A percentile compares a stretch with the other conserved stretches of the same genome.
These are phyloP conservation scores for Molorchus minor DNA, from an alignment of 2,888 invertebrate genomes.

Conservation along the genomic window DNA sequence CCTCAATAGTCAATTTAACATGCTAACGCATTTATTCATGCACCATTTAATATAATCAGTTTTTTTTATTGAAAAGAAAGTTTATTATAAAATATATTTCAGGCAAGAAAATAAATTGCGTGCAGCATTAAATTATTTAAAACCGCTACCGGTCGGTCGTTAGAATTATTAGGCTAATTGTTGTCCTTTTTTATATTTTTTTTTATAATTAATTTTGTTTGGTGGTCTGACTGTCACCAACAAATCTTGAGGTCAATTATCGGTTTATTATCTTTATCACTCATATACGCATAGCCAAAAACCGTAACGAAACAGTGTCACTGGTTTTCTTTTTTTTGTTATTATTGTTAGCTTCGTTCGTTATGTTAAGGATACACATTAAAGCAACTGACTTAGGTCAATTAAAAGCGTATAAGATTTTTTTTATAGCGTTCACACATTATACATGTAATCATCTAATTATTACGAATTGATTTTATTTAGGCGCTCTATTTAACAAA, in stretches of 20 bases:
- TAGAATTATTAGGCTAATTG: conserved; percentile 4
- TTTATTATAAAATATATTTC: conserved; percentile 13
- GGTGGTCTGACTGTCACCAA: background rate
- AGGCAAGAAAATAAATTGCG: conserved; percentile 11
- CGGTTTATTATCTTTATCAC: too few species aligned
- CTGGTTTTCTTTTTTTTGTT: too few species aligned
- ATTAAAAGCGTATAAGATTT: too few species aligned
- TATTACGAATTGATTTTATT: too few species aligned
- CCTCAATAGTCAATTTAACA: conserved; percentile 13
- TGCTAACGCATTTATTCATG: conserved; percentile 17
- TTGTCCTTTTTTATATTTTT: conserved; percentile 8
- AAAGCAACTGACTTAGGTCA: too few species aligned
- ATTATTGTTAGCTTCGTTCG: too few species aligned
- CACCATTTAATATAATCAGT: conserved; percentile 24
- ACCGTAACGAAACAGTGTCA: too few species aligned
- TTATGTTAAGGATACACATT: too few species aligned
- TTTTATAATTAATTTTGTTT: background rate
- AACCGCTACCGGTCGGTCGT: conserved; percentile 13
- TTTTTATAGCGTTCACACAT: too few species aligned
- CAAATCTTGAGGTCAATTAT: background rate
- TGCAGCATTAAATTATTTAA: conserved; percentile 16
- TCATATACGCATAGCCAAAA: too few species aligned
- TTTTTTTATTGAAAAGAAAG: conserved; percentile 25
- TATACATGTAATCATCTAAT: too few species aligned
- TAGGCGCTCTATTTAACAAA: too few species aligned